Conservation (phyloP, 2,888 invertebrate species). For the Aphodius granarius region DNA sequence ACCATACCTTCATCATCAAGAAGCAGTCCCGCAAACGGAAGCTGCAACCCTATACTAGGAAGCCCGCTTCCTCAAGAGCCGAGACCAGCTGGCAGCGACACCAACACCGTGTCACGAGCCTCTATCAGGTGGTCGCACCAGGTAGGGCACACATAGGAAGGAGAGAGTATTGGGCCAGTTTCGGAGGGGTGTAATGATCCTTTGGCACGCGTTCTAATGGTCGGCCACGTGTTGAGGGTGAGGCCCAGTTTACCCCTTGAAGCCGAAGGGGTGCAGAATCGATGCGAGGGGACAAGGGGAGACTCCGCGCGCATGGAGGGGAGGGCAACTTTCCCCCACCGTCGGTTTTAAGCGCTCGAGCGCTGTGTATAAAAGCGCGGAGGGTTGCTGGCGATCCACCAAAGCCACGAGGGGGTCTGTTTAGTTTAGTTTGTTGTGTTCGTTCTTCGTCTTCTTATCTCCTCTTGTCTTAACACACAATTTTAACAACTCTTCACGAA, state of each 20-base stretch:
- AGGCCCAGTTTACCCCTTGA: conserved; percentile 36
- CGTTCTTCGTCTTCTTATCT: conserved; percentile 50
- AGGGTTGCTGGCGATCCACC: conserved; percentile 52
- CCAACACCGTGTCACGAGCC: conserved; percentile 21
- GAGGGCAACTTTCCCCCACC: no score
- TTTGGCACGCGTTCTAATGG: conserved; percentile 40
- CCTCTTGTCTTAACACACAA: conserved; percentile 35
- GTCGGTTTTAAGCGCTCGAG: conserved; percentile 22
- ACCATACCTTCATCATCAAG: background rate
- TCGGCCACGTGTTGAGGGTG: conserved; percentile 41
- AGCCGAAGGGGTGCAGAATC: conserved; percentile 38
- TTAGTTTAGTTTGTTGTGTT: conserved; percentile 55
- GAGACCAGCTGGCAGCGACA: conserved; percentile 30
- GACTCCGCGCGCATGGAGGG: conserved; percentile 29
- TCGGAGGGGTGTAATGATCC: conserved; percentile 35
- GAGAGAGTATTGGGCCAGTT: conserved; percentile 14
- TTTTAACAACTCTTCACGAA: conserved; percentile 22
- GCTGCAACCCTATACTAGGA: conserved; percentile 36
- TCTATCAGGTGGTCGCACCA: conserved; percentile 38
- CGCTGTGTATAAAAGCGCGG: conserved; percentile 56
- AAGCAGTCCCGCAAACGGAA: conserved; percentile 28
- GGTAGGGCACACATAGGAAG: conserved; percentile 26
- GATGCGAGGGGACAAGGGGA: conserved; percentile 15
- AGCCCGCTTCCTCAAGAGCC: conserved; percentile 24
- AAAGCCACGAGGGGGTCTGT: conserved; percentile 62